These are phyloP conservation scores for Sarcophaga subvicina DNA, from an alignment of 2,888 invertebrate genomes.

Conservation along the genomic window DNA sequence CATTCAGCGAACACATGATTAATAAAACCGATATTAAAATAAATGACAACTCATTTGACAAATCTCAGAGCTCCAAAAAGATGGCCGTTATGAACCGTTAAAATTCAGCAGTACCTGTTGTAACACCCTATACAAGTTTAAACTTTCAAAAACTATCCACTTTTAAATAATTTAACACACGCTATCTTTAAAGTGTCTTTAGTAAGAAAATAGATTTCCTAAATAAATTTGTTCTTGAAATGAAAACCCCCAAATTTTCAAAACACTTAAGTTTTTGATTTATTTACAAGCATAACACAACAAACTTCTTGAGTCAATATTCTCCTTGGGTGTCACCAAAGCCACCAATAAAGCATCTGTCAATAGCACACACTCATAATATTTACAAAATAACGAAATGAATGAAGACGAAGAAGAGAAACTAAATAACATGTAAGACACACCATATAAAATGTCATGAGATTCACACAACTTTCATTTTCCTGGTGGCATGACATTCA, in stretches of 20 bases:
- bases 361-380: slow-evolving; percentile 14
- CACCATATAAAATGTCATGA: neutral
- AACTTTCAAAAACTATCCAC: no score
- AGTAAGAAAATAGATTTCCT: no score
- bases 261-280: neutral
- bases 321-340: neutral
- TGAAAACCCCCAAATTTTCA: neutral
- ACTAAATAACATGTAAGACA: neutral
- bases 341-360: slow-evolving; percentile 19
- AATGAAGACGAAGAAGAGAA: neutral
- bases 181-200: no score
- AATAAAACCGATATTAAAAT: no score
- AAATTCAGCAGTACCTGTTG: no score
- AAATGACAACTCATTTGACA: no score
- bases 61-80: no score
- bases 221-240: neutral
- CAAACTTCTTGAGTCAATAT: neutral
- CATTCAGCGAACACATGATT: no score
- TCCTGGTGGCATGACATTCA: slow-evolving; percentile 12
- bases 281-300: neutral
- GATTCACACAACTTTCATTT: neutral
- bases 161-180: no score
- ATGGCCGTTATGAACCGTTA: no score
- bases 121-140: no score
- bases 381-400: neutral